phyloP scores from a whole-genome alignment of 2,113 vertebrate species.

The Pogona vitticeps region DNA sequence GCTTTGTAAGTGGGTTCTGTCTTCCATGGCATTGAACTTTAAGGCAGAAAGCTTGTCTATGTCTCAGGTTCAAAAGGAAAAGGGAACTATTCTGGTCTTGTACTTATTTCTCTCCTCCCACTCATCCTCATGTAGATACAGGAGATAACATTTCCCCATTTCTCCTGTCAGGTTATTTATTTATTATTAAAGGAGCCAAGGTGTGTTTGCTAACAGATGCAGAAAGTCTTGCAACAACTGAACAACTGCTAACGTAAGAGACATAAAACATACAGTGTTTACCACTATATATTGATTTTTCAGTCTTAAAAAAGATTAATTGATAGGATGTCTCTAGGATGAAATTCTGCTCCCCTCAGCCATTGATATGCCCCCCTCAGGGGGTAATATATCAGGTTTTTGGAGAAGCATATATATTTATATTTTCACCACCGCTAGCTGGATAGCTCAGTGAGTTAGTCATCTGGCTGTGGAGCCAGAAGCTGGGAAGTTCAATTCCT shows the following conservation, averaged over 20 bases:
- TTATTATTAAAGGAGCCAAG: slow-evolving; percentile 59
- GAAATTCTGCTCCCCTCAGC: too few species aligned
- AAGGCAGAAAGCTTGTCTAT: slow-evolving; percentile 14
- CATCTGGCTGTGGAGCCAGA: too few species aligned
- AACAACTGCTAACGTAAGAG: slow-evolving; percentile 63
- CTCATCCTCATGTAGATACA: neutral
- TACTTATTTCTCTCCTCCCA: neutral
- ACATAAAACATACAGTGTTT: slow-evolving; percentile 58
- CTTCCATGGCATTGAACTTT: neutral
- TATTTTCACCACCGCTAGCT: too few species aligned
- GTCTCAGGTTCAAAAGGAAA: slow-evolving; percentile 27
- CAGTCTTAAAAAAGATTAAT: neutral
- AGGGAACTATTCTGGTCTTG: neutral
- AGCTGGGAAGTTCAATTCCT: too few species aligned
- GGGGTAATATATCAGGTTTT: too few species aligned
- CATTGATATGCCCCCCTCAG: too few species aligned
- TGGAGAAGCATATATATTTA: too few species aligned
- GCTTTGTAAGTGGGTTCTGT: neutral
- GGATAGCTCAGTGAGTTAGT: too few species aligned
- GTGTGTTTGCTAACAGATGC: slow-evolving; percentile 59
- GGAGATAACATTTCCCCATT: slow-evolving; percentile 26
- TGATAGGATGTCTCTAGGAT: neutral
- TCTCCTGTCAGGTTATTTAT: slow-evolving; percentile 54
- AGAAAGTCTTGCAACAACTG: slow-evolving; percentile 47
- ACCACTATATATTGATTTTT: neutral